Percentiles rank a stretch among this genome's conserved stretches.
Evolutionary conservation across 2,113 vertebrate species (phyloP).

Genomic region (Sander lucioperca): DNA sequence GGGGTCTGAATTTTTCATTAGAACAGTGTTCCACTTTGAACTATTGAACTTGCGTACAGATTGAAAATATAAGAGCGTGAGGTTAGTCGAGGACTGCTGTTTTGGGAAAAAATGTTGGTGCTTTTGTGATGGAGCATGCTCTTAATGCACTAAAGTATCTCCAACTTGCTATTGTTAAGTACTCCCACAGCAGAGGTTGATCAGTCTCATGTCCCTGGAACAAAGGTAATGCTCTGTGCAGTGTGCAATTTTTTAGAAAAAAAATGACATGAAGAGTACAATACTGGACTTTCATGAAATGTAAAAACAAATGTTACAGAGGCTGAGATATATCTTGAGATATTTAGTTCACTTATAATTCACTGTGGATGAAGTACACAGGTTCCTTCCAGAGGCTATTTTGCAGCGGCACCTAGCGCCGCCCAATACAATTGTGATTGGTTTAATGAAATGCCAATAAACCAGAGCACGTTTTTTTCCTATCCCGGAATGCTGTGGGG

Average conservation of each 20-base stretch:
- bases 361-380: not conserved
- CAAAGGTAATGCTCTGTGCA: slow-evolving; percentile 32
- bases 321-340: not conserved
- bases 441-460: too few relatives aligned
- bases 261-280: not conserved
- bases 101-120: not conserved
- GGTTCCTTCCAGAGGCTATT: too few relatives aligned
- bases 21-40: slow-evolving; percentile 20
- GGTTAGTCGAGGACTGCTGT: not conserved
- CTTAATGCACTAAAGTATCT: not conserved
- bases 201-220: slow-evolving; percentile 20
- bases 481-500: too few relatives aligned
- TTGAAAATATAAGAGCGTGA: not conserved
- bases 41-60: not conserved
- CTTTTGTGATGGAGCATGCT: not conserved
- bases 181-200: slow-evolving; percentile 12
- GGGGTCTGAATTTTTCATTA: slow-evolving; percentile 31
- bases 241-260: not conserved
- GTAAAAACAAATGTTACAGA: not conserved
- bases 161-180: slow-evolving; percentile 6
- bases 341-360: not conserved
- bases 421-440: too few relatives aligned
- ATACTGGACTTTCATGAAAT: not conserved
- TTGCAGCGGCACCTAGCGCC: too few relatives aligned
- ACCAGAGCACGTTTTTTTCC: too few relatives aligned